Evolutionary conservation across 1,140 invertebrate genomes (phyloP).

Genomic region (Bombus polaris): DNA sequence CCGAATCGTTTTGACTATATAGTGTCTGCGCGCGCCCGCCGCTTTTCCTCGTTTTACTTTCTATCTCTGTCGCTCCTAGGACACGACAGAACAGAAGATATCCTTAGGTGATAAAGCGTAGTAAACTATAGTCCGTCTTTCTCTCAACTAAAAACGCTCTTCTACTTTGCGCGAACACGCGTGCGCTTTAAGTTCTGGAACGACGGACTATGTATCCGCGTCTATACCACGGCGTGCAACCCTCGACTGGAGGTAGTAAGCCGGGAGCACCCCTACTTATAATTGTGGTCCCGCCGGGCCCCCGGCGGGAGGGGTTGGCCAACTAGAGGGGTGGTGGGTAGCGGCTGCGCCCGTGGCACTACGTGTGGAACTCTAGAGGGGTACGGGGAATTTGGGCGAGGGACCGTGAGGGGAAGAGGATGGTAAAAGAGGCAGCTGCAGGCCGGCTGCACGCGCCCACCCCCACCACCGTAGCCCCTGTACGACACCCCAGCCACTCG

Average conservation of each 20-base stretch:
- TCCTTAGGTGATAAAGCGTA: neutral
- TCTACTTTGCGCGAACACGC: constrained; percentile 24
- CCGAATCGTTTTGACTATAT: neutral
- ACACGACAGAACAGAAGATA: neutral
- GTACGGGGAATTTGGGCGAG: constrained; percentile 42
- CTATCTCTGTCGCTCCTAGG: neutral
- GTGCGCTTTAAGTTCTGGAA: constrained; percentile 20
- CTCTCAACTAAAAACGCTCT: constrained; percentile 1
- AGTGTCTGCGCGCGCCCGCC: neutral
- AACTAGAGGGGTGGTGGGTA: constrained; percentile 66
- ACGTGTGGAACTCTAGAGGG: constrained; percentile 35
- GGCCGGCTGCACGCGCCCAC: constrained; percentile 82
- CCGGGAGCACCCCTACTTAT: constrained; percentile 81
- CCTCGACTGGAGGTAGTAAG: constrained; percentile 81
- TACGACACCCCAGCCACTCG: constrained; percentile 69
- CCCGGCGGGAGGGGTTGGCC: constrained; percentile 59
- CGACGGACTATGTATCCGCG: constrained; percentile 33
- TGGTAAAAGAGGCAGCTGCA: constrained; percentile 78
- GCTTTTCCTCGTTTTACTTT: neutral
- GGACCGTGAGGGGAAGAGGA: constrained; percentile 35
- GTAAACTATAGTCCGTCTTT: neutral
- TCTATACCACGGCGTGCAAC: constrained; percentile 71
- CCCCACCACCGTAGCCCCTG: constrained; percentile 76
- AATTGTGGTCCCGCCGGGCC: constrained; percentile 76
- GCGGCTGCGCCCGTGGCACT: constrained; percentile 67